Evolutionary conservation across 2,113 vertebrate species (phyloP), one percentile per base, ranked within the genome.

Genomic region (Castor canadensis): DNA sequence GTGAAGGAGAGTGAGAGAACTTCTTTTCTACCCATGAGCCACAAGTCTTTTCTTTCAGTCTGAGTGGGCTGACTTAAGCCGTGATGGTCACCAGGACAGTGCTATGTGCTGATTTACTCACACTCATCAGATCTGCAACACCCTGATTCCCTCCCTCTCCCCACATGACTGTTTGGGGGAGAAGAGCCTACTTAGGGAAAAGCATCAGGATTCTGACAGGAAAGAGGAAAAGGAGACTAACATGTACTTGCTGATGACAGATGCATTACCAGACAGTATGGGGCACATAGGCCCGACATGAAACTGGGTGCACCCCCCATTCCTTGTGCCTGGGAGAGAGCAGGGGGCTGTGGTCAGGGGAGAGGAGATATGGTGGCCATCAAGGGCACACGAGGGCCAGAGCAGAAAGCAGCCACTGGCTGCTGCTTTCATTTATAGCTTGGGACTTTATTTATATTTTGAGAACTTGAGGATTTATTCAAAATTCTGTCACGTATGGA

Each of bases 401-500:
- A 62, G 24, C 40, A 84, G 86, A 54, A 45, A 45, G 54, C n/a
- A 12, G n/a, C 5, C 30, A 67, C 60, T 77, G 38, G 43, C 66
- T 28, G 15, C 38, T 72, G 67, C 66, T 76, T 86, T 79, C 43
- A 19, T 17, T 47, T 9, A 6, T 24, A 8, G 45, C 66, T 84
- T 77, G 58, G 83, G 80, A 81, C 60, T 89, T 84, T 58, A n/a
- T 82, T 91, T 79, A n/a, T 81, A 93, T 93, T 92, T 97, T 87
- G 86, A 89, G 92, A 95, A 72, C 64, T 91, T 52, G 87, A 69
- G 45, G 85, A 80, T 92, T 94, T 89, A 95, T 97, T 97, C 43
- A 95, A 73, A 96, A 92, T 92, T 90, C 92, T 96, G 95, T 97
- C 96, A 95, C 22, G n/a, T 79, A 82, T 38, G 24, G 67, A 90